A percentile compares a stretch with the other conserved stretches of the same genome.
These are phyloP conservation scores for Florisuga fusca DNA, from an alignment of 2,797 vertebrate genomes.

Conservation along the genomic window DNA sequence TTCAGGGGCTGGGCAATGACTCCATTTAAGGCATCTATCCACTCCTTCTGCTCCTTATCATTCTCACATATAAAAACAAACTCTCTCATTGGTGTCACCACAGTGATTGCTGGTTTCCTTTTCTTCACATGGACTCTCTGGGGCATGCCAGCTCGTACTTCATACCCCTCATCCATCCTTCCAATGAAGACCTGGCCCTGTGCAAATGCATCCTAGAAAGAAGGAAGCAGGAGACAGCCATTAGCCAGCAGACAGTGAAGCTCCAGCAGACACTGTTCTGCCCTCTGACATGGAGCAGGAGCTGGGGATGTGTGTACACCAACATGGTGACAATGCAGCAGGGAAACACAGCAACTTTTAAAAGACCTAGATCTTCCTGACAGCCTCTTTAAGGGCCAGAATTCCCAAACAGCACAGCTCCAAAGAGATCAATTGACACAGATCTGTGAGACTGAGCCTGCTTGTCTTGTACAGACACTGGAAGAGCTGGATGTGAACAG, in stretches of 20 bases:
- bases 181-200: conserved; percentile 89
- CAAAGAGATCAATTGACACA: background rate
- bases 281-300: background rate
- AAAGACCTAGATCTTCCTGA: background rate
- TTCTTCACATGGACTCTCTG: conserved; percentile 82
- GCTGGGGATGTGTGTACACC: background rate
- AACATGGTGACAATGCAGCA: background rate
- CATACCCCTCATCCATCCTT: conserved; percentile 83
- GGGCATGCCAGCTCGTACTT: conserved; percentile 80
- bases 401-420: background rate
- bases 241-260: background rate
- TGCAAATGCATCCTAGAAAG: conserved; percentile 88
- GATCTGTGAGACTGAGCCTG: background rate
- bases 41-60: conserved; percentile 87
- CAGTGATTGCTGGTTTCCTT: conserved; percentile 83
- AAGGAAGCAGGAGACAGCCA: background rate
- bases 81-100: conserved; percentile 85
- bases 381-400: background rate
- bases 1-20: conserved; percentile 84
- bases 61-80: conserved; percentile 91
- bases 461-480: background rate
- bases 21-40: conserved; percentile 85
- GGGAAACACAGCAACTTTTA: background rate
- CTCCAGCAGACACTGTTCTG: background rate
- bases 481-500: background rate